A percentile compares a stretch with the other conserved stretches of the same genome.
Conservation (phyloP, 2,888 invertebrate species). For the Oligia fasciuncula region DNA sequence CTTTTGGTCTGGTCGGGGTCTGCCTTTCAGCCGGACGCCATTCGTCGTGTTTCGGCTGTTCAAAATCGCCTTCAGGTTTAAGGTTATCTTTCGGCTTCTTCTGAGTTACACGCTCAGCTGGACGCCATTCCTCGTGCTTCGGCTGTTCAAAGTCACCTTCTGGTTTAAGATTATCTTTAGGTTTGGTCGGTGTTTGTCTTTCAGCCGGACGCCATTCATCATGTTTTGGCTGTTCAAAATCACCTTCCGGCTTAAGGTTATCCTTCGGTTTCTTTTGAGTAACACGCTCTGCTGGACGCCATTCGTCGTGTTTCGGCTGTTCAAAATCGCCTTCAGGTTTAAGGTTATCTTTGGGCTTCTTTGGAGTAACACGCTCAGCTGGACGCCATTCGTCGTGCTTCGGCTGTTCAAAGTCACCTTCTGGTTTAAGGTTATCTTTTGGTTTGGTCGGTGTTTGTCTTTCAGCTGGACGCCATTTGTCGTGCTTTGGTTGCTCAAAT, state of each 20-base stretch:
- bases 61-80: conserved; percentile 2
- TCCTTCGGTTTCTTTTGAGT: conserved; percentile 77
- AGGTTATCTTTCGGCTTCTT: conserved; percentile 75
- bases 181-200: conserved; percentile 20
- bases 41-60: conserved; percentile 15
- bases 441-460: conserved; percentile 89
- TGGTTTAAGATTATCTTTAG: conserved; percentile 47
- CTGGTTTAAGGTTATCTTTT: conserved; percentile 89
- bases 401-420: conserved; percentile 83
- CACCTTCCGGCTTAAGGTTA: conserved; percentile 90
- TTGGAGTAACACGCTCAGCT: conserved; percentile 80
- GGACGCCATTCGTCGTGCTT: conserved; percentile 78
- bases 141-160: conserved; percentile 58
- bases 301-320: conserved; percentile 77
- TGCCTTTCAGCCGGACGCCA: conserved; percentile 25
- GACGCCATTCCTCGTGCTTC: conserved; percentile 51
- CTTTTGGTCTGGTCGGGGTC: conserved; percentile 86
- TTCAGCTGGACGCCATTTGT: conserved; percentile 72
- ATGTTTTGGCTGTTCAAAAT: conserved; percentile 77
- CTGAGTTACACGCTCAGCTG: conserved; percentile 30
- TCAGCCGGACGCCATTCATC: conserved; percentile 64
- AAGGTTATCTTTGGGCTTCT: conserved; percentile 88
- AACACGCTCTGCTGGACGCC: conserved; percentile 79
- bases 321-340: conserved; percentile 89
- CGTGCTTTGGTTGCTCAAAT: conserved; percentile 16